Percentiles rank a stretch among this genome's conserved stretches.
phyloP scores from a whole-genome alignment of 2,888 invertebrate species.

The Coenonympha glycerion region DNA sequence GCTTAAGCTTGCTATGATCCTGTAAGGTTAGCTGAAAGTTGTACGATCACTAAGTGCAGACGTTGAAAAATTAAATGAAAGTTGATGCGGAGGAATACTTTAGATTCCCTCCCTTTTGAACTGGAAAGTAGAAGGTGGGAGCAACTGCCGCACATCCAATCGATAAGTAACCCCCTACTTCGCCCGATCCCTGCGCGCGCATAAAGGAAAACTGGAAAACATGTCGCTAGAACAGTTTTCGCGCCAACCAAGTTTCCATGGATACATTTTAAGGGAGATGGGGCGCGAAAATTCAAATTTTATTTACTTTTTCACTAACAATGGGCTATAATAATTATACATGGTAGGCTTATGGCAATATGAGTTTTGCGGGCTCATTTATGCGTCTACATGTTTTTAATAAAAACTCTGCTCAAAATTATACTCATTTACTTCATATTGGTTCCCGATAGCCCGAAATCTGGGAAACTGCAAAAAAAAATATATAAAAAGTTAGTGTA shows the following conservation, averaged over 20 bases:
- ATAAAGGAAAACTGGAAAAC: slow-evolving; percentile 39
- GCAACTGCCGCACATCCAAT: slow-evolving; percentile 53
- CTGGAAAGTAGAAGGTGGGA: slow-evolving; percentile 43
- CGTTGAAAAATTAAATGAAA: slow-evolving; percentile 29
- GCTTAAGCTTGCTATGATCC: no score
- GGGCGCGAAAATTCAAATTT: no score
- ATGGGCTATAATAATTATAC: no score
- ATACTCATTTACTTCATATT: no score
- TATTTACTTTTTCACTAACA: no score
- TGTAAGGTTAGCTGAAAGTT: slow-evolving; percentile 11
- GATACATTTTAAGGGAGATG: slow-evolving; percentile 9
- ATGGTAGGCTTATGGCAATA: no score
- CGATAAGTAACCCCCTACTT: slow-evolving; percentile 59
- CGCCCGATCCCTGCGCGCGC: slow-evolving; percentile 53
- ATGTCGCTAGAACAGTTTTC: slow-evolving; percentile 40
- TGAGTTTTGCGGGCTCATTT: no score
- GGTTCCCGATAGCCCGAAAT: no score
- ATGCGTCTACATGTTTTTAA: no score
- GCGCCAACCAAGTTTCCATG: slow-evolving; percentile 44
- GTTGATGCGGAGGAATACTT: slow-evolving; percentile 38
- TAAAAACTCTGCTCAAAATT: no score
- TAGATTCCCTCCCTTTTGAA: slow-evolving; percentile 46
- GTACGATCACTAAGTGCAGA: slow-evolving; percentile 12
- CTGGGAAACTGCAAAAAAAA: no score
- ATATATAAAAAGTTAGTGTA: no score